Evolutionary conservation across 1,140 invertebrate species (phyloP).

Genomic region (Diorhabda carinulata): DNA sequence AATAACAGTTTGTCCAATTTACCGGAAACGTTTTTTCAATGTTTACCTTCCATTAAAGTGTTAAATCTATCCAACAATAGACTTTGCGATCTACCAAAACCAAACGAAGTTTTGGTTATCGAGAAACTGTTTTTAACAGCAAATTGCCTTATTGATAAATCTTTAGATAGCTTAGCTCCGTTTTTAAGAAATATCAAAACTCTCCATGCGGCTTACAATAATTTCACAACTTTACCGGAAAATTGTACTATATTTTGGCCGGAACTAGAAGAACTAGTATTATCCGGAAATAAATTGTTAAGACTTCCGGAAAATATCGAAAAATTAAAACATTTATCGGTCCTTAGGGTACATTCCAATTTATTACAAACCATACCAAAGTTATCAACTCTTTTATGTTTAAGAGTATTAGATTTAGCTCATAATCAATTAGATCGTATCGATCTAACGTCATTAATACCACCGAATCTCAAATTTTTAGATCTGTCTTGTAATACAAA

Average conservation of each 20-base stretch:
- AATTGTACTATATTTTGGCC: conserved; percentile 70
- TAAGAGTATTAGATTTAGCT: conserved; percentile 78
- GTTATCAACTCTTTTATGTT: conserved; percentile 65
- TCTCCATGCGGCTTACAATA: conserved; percentile 76
- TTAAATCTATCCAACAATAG: conserved; percentile 77
- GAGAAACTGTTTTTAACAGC: conserved; percentile 73
- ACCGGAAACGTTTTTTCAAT: conserved; percentile 71
- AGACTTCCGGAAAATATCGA: conserved; percentile 73
- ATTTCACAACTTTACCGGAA: conserved; percentile 67
- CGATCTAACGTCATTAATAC: conserved; percentile 69
- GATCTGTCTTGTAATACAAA: conserved; percentile 80
- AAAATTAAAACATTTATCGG: conserved; percentile 64
- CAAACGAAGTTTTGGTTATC: conserved; percentile 55
- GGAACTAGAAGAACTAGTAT: conserved; percentile 74
- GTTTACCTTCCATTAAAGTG: conserved; percentile 65
- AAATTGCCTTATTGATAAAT: conserved; percentile 71
- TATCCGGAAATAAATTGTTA: conserved; percentile 77
- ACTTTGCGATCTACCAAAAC: conserved; percentile 62
- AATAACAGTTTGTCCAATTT: conserved; percentile 70
- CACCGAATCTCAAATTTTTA: conserved; percentile 76
- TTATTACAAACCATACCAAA: conserved; percentile 68
- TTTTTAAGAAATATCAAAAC: conserved; percentile 62
- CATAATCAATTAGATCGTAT: conserved; percentile 78
- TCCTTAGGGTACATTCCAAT: conserved; percentile 80
- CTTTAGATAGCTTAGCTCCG: conserved; percentile 55